phyloP scores from a whole-genome alignment of 2,888 invertebrate species.

The Nipponacmea schrenckii region DNA sequence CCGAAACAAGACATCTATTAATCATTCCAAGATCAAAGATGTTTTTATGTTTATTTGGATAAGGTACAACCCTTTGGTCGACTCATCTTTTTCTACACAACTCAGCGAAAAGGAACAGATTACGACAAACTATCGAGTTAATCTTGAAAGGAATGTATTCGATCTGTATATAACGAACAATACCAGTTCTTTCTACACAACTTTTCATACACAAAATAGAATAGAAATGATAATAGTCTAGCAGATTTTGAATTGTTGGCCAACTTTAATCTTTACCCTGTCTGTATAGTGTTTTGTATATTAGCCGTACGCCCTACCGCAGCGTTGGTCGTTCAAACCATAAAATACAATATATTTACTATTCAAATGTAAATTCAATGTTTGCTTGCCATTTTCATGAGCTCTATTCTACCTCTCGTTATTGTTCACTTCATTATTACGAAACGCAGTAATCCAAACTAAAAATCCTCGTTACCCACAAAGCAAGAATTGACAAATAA shows the following conservation, averaged over 20 bases:
- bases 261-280: background rate
- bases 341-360: background rate
- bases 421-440: constrained; percentile 1
- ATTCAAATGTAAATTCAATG: background rate
- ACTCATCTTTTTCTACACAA: too few relatives aligned
- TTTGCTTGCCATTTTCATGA: constrained; percentile 5
- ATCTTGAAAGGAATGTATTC: too few relatives aligned
- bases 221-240: constrained; percentile 16
- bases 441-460: background rate
- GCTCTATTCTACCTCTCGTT: background rate
- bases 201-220: constrained; percentile 9
- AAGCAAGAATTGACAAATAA: background rate
- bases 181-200: too few relatives aligned
- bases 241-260: constrained; percentile 15
- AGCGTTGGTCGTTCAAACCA: background rate
- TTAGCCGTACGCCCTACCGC: background rate
- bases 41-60: too few relatives aligned
- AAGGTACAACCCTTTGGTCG: too few relatives aligned
- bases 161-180: too few relatives aligned
- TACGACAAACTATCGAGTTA: too few relatives aligned
- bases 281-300: background rate
- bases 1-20: too few relatives aligned
- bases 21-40: too few relatives aligned
- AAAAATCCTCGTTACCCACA: background rate
- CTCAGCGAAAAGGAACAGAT: too few relatives aligned